phyloP scores from a whole-genome alignment of 2,113 vertebrate species.

The Neotoma lepida region DNA sequence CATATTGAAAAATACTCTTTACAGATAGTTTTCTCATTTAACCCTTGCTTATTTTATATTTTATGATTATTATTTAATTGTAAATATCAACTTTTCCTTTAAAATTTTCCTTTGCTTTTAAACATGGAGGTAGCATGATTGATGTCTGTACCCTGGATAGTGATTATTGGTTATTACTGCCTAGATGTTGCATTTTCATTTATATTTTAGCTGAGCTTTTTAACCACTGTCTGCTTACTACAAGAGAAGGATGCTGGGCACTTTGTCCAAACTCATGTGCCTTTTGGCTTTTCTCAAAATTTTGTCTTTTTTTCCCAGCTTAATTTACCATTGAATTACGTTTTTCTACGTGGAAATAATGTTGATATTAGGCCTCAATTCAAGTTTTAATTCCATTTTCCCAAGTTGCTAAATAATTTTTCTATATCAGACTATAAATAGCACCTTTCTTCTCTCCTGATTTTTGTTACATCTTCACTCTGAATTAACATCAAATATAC shows the following conservation, averaged over 20 bases:
- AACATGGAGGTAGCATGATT: not conserved
- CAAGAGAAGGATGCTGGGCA: not conserved
- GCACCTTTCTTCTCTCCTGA: not conserved
- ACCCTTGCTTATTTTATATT: not conserved
- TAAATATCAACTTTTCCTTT: not conserved
- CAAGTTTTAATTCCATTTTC: slow-evolving; percentile 19
- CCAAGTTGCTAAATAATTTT: not conserved
- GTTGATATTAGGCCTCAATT: not conserved
- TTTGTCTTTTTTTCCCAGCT: not conserved
- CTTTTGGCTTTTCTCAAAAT: not conserved
- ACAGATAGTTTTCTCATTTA: not conserved
- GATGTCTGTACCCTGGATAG: not conserved
- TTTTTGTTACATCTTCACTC: not conserved
- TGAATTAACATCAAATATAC: not conserved
- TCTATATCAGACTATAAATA: not conserved
- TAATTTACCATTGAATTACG: not conserved
- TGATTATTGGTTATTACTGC: not conserved
- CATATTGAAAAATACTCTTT: not conserved
- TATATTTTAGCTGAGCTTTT: not conserved
- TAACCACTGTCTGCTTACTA: not conserved
- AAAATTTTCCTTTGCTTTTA: not conserved
- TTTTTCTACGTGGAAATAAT: slow-evolving; percentile 4
- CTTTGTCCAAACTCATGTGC: not conserved
- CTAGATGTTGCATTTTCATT: not conserved
- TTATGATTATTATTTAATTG: not conserved